phyloP scores from a whole-genome alignment of 2,888 invertebrate genomes.

The Rosalia funebris region DNA sequence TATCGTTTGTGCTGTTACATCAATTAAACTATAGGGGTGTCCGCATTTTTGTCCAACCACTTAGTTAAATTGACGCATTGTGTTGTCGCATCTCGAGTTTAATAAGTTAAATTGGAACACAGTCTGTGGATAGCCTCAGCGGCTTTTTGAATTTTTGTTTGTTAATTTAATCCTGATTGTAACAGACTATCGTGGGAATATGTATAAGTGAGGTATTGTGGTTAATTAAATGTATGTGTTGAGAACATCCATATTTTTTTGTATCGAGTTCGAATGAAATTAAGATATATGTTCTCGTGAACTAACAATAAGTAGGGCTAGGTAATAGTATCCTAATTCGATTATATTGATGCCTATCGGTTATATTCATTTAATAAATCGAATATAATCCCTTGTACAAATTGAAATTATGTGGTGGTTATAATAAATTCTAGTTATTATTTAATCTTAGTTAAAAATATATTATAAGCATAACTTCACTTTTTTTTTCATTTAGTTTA shows the following conservation, averaged over 20 bases:
- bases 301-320: not conserved
- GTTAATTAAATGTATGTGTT: not conserved
- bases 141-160: conserved; percentile 18
- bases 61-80: conserved; percentile 34
- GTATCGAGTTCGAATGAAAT: not conserved
- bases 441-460: no score
- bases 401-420: no score
- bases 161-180: conserved; percentile 11
- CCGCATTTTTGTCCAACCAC: conserved; percentile 25
- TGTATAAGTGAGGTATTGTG: not conserved
- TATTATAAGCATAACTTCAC: no score
- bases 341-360: no score
- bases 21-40: conserved; percentile 32
- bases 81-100: conserved; percentile 19
- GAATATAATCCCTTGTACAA: no score
- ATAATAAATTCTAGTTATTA: no score
- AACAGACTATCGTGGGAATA: conserved; percentile 13
- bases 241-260: not conserved
- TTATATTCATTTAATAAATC: no score
- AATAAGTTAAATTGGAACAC: conserved; percentile 31
- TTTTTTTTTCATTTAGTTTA: no score
- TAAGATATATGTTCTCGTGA: not conserved
- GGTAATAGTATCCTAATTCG: not conserved
- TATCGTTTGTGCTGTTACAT: no score
- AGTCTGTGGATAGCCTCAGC: conserved; percentile 6